Evolutionary conservation across 2,888 invertebrate genomes (phyloP).

Genomic region (Thecocarcelia acutangulata): DNA sequence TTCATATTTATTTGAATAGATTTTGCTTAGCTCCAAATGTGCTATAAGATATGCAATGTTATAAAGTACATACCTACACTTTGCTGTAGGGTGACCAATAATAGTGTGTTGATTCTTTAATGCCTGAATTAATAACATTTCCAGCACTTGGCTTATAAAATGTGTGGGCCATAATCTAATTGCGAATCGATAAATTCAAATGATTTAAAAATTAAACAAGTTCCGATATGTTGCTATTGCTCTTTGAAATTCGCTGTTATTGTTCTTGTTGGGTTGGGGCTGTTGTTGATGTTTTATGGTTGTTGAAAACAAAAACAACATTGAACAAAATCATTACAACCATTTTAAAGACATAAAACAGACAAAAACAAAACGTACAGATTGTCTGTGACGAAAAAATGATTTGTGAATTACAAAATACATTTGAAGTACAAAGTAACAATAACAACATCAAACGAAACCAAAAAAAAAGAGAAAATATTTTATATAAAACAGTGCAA

Average conservation of each 20-base stretch:
- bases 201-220: conserved; percentile 67
- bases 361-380: conserved; percentile 17
- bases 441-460: conserved; percentile 57
- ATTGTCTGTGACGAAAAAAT: conserved; percentile 69
- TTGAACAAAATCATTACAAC: conserved; percentile 66
- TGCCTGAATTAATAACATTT: conserved; percentile 6
- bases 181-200: conserved; percentile 70
- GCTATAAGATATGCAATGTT: no score
- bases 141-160: conserved; percentile 41
- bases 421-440: conserved; percentile 62
- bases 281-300: conserved; percentile 50
- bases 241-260: conserved; percentile 19
- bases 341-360: conserved; percentile 33
- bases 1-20: no score
- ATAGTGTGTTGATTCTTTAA: not conserved
- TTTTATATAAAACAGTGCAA: conserved; percentile 33
- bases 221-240: conserved; percentile 58
- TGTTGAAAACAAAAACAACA: conserved; percentile 56
- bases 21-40: no score
- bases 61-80: no score
- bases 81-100: not conserved
- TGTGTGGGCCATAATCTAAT: conserved; percentile 71
- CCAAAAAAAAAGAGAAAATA: conserved; percentile 16
- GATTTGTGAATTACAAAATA: conserved; percentile 70
- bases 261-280: not conserved